These are phyloP conservation scores for Gymnoscopelus braueri DNA, from an alignment of 2,797 vertebrate genomes.

Conservation along the genomic window DNA sequence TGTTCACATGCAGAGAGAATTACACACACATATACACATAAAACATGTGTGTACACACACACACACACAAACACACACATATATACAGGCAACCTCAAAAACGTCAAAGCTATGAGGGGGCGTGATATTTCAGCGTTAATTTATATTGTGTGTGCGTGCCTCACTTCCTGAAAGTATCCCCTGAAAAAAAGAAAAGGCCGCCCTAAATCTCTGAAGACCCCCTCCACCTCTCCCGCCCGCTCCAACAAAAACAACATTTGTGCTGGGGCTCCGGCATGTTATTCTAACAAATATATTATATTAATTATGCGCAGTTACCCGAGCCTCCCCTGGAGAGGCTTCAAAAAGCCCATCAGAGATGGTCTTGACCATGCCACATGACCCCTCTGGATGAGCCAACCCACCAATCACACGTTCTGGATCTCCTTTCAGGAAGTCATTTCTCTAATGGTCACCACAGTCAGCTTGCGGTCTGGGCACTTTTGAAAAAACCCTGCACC, in stretches of 20 bases:
- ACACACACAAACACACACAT: constrained; percentile 17
- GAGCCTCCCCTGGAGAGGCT: constrained; percentile 67
- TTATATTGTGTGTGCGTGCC: constrained; percentile 50
- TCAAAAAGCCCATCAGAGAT: constrained; percentile 60
- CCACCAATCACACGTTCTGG: constrained; percentile 39
- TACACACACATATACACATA: neutral
- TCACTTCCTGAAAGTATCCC: constrained; percentile 43
- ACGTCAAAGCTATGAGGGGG: constrained; percentile 47
- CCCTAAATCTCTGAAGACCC: constrained; percentile 65
- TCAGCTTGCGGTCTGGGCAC: constrained; percentile 18
- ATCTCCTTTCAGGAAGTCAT: constrained; percentile 59
- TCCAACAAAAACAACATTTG: constrained; percentile 78
- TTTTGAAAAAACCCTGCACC: constrained; percentile 37
- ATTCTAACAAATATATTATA: constrained; percentile 79
- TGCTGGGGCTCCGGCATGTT: constrained; percentile 74
- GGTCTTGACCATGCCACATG: constrained; percentile 52
- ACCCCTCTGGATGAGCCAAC: constrained; percentile 35
- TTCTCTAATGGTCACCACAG: constrained; percentile 47
- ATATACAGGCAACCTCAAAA: constrained; percentile 15
- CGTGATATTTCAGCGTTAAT: constrained; percentile 57
- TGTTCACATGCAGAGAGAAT: neutral
- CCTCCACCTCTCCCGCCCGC: constrained; percentile 52
- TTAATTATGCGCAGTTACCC: constrained; percentile 73
- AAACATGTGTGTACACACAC: neutral
- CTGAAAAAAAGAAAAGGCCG: neutral